These are phyloP conservation scores for Coracias cyanogaster DNA, from an alignment of 2,797 vertebrate species.

Conservation along the genomic window DNA sequence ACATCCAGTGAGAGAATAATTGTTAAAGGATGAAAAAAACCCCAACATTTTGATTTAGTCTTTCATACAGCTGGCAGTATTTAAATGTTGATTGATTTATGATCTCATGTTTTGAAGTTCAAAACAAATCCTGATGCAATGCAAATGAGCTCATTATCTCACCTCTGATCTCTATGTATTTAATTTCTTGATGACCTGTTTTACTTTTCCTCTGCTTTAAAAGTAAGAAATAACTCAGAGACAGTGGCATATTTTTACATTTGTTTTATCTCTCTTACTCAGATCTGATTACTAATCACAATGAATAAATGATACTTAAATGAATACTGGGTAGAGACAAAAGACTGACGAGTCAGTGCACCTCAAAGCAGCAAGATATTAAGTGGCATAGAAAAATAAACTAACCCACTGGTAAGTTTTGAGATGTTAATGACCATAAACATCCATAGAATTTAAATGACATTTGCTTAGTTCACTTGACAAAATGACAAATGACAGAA, in stretches of 20 bases:
- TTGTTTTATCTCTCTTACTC: slow-evolving; percentile 17
- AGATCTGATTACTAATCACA: slow-evolving; percentile 15
- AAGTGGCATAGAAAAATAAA: background rate
- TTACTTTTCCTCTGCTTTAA: slow-evolving; percentile 26
- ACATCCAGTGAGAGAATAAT: slow-evolving; percentile 13
- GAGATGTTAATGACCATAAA: background rate
- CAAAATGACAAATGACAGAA: slow-evolving; percentile 6
- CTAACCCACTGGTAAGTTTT: background rate
- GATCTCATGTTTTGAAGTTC: slow-evolving; percentile 63
- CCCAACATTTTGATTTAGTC: slow-evolving; percentile 21
- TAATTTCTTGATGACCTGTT: slow-evolving; percentile 69
- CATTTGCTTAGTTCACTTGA: background rate
- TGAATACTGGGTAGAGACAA: background rate
- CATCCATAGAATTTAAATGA: background rate
- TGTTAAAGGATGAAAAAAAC: slow-evolving; percentile 33
- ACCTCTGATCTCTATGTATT: slow-evolving; percentile 69
- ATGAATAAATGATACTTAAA: slow-evolving; percentile 23
- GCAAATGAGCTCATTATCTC: slow-evolving; percentile 71
- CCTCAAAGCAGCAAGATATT: background rate
- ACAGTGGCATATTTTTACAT: slow-evolving; percentile 27
- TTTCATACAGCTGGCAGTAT: slow-evolving; percentile 33
- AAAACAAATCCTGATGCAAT: slow-evolving; percentile 70
- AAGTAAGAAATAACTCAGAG: slow-evolving; percentile 51
- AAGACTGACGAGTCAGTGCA: background rate
- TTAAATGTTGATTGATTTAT: slow-evolving; percentile 56